These are phyloP conservation scores for Nipponia nippon DNA, from an alignment of 2,113 vertebrate species.

Conservation along the genomic window DNA sequence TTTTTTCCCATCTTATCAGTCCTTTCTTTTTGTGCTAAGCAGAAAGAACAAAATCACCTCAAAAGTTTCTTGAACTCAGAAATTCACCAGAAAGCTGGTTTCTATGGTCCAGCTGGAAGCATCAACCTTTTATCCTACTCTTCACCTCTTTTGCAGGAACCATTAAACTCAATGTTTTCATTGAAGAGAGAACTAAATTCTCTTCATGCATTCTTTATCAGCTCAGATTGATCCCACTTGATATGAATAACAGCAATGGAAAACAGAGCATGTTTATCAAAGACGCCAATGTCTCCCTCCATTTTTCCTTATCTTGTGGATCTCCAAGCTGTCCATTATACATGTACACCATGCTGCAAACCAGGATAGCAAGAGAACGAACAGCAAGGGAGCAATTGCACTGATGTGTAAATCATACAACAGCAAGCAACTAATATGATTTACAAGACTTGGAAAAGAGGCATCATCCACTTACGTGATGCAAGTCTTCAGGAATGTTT, in stretches of 20 bases:
- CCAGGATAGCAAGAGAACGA: neutral
- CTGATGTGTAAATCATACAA: constrained; percentile 14
- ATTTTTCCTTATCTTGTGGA: neutral
- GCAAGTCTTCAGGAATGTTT: constrained; percentile 12
- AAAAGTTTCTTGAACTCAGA: neutral
- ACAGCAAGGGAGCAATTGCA: neutral
- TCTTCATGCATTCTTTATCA: neutral
- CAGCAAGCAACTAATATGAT: neutral
- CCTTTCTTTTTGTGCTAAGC: neutral
- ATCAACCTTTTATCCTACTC: neutral
- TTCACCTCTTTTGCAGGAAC: neutral
- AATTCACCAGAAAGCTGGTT: neutral
- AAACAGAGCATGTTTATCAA: neutral
- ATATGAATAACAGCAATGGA: neutral
- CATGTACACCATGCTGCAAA: neutral
- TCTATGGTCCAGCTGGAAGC: neutral
- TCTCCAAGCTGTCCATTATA: neutral
- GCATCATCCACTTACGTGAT: neutral
- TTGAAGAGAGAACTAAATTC: neutral
- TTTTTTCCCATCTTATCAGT: neutral
- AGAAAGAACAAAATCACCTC: neutral
- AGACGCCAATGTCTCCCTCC: neutral
- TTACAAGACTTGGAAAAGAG: neutral
- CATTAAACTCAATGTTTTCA: neutral
- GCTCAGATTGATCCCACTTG: neutral